Conservation (phyloP, 2,113 vertebrate genomes). For the Dasyurus viverrinus region DNA sequence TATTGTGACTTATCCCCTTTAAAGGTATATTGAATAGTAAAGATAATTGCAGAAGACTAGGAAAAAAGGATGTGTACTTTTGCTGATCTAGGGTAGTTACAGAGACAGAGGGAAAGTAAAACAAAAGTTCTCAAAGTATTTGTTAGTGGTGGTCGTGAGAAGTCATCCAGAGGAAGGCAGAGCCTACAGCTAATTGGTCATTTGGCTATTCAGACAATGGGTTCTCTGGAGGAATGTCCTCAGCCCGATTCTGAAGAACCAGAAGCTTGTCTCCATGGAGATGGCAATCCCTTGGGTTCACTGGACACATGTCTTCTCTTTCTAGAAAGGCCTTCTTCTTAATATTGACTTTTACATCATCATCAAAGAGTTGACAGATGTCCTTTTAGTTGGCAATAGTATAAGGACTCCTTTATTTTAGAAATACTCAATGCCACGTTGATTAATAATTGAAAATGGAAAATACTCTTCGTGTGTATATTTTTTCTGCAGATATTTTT, state of each 20-base stretch:
- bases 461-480: too few species aligned
- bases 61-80: constrained; percentile 47
- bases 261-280: background rate
- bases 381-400: background rate
- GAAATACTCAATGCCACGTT: background rate
- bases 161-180: constrained; percentile 14
- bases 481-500: too few species aligned
- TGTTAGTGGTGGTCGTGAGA: background rate
- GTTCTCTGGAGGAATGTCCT: background rate
- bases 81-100: background rate
- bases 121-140: background rate
- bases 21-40: constrained; percentile 51
- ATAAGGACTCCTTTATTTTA: background rate
- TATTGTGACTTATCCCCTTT: constrained; percentile 68
- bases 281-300: background rate
- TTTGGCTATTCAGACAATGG: constrained; percentile 6
- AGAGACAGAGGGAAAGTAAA: background rate
- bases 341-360: background rate
- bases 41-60: constrained; percentile 56
- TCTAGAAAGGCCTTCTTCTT: constrained; percentile 25
- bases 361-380: background rate
- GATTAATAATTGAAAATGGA: background rate
- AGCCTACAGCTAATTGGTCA: background rate
- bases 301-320: background rate
- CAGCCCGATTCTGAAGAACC: background rate